These are phyloP conservation scores for Cassiopea xamachana DNA, from an alignment of 30 jellyfish, hydroid and myxozoan genomes.

Conservation along the genomic window DNA sequence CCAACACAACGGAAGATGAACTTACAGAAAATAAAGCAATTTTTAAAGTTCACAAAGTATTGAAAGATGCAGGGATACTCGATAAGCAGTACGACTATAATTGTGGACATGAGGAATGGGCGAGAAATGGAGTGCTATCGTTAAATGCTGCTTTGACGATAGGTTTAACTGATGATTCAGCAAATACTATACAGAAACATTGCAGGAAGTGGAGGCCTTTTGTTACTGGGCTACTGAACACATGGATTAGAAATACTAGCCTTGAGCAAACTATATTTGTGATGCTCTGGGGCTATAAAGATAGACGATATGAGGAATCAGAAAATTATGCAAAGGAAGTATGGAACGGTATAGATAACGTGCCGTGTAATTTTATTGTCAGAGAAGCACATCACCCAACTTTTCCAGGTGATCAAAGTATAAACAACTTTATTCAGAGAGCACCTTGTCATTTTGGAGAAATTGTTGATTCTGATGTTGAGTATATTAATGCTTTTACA, in stretches of 20 bases:
- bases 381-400: neutral
- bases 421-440: neutral
- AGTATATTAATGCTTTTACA: neutral
- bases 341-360: no score
- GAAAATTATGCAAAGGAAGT: neutral
- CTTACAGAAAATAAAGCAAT: neutral
- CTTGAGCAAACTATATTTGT: neutral
- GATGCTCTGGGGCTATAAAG: neutral
- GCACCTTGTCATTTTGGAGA: neutral
- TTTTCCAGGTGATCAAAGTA: neutral
- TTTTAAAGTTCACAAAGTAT: neutral
- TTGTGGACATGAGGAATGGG: constrained; percentile 21
- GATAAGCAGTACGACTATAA: no score
- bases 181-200: neutral
- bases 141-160: constrained; percentile 7
- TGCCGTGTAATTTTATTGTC: no score
- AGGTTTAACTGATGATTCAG: neutral
- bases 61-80: neutral
- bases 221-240: neutral
- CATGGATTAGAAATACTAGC: neutral
- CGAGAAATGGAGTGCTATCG: neutral
- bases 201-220: neutral
- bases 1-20: neutral
- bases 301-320: neutral
- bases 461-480: neutral